Base-by-base conservation (phyloP, 2,888 invertebrate species). In the Pemphredon lugubris region DNA sequence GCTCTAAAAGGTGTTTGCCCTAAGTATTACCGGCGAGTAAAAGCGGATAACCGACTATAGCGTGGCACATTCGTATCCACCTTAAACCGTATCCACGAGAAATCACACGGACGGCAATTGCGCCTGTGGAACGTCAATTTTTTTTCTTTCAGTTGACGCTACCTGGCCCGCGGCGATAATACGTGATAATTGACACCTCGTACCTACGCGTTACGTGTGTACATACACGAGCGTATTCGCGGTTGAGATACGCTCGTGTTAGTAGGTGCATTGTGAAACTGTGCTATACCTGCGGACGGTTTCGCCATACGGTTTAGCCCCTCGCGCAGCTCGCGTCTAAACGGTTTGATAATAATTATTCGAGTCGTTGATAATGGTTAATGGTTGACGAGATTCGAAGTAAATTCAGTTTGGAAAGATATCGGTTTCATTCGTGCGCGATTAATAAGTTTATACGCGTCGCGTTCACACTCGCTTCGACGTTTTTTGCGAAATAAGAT, bases 1-100 rank as follows among this genome's bases (percentile, higher is more conserved):
- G 79, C 85, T 86, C 85, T 86, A 84, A 86, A 87, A 86, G 87
- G 76, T 88, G 82, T 88, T 89, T 89, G 84, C 82, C 73, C 76
- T 83, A 78, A 66, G 77, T 63, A 82, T 88, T 89, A 87, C 83
- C 73, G 60, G 50, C 63, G 69, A 65, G 75, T 73, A 80, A 84
- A 83, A 70, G 71, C 75, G 66, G 54, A 73, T 79, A 76, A 75
- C 73, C 37, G 75, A 65, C 55, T 61, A 42, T 40, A 48, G 58
- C 44, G 40, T 47, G 63, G 42, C 45, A 75, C 61, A 60, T 59
- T 58, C 72, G 57, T 57, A 39, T 66, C 72, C 55, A 65, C 59
- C 59, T 73, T 65, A 58, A 63, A 54, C 57, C 63, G 58, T 34
- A 70, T 51, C 55, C 72, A 59, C 58, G n/a, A 45, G 48, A 48